These are phyloP conservation scores for Poeciliopsis turrubarensis DNA, from an alignment of 2,113 vertebrate species.

Conservation along the genomic window DNA sequence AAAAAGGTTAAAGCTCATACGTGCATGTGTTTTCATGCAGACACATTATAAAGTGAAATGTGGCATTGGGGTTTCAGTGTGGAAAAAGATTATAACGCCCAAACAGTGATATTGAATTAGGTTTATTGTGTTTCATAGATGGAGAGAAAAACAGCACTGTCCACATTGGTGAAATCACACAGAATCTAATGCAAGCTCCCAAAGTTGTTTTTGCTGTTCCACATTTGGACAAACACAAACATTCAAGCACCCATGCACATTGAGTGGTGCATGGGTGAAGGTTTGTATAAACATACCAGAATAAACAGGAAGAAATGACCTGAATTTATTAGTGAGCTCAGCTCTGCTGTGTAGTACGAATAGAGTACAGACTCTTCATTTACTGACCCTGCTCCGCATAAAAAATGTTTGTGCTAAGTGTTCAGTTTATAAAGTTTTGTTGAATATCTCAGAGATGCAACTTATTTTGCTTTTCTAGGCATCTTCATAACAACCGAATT, in stretches of 20 bases:
- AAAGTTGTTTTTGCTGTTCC: constrained; percentile 27
- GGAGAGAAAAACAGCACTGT: constrained; percentile 31
- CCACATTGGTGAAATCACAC: too few relatives aligned
- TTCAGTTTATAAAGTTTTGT: background rate
- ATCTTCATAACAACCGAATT: constrained; percentile 98
- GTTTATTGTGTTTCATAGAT: constrained; percentile 28
- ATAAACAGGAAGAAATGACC: constrained; percentile 69
- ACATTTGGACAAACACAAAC: constrained; percentile 24
- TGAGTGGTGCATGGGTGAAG: constrained; percentile 49
- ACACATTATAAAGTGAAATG: constrained; percentile 13
- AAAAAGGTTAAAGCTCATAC: constrained; percentile 14
- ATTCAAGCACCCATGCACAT: constrained; percentile 15
- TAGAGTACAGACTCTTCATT: constrained; percentile 47
- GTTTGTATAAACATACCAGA: constrained; percentile 65
- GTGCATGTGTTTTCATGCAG: constrained; percentile 18
- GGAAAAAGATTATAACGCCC: constrained; percentile 24
- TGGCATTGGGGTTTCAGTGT: constrained; percentile 24
- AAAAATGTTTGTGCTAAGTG: background rate
- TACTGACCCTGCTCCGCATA: constrained; percentile 22
- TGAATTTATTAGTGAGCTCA: constrained; percentile 51
- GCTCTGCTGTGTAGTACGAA: constrained; percentile 11
- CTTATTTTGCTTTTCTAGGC: constrained; percentile 77
- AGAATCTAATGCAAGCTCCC: too few relatives aligned
- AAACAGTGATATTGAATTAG: constrained; percentile 20
- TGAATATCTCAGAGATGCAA: background rate